A percentile compares a stretch with the other conserved stretches of the same genome.
These are phyloP conservation scores for Monoplex corrugatus DNA, from an alignment of 2,888 invertebrate genomes.

Conservation along the genomic window DNA sequence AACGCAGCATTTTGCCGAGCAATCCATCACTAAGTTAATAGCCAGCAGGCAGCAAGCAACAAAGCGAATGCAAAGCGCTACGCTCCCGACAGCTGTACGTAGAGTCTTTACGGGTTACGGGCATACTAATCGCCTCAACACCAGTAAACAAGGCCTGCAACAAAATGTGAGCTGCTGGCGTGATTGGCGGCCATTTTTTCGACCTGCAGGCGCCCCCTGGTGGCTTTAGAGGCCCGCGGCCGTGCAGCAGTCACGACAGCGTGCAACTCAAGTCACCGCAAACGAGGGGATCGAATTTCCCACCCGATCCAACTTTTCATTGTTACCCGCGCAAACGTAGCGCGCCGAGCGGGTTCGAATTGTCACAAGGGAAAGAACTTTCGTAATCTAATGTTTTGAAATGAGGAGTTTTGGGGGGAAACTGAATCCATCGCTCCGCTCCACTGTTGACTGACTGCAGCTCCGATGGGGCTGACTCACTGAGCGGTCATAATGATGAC, in stretches of 20 bases:
- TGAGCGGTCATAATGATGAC: not conserved
- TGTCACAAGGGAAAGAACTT: conserved; percentile 28
- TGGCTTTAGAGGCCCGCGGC: conserved; percentile 17
- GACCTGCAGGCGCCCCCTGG: conserved; percentile 27
- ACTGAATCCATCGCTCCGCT: not conserved
- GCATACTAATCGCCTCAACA: conserved; percentile 9
- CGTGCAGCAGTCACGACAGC: conserved; percentile 38
- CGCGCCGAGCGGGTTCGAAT: not conserved
- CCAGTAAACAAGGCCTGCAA: not conserved
- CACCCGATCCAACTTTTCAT: conserved; percentile 47
- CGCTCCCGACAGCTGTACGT: not conserved
- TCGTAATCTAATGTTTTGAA: conserved; percentile 43
- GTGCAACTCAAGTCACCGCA: not conserved
- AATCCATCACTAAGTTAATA: too few species aligned
- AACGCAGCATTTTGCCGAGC: too few species aligned
- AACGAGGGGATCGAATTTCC: conserved; percentile 38
- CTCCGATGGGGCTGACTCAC: not conserved
- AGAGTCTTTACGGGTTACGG: not conserved
- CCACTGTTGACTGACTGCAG: not conserved
- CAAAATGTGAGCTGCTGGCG: conserved; percentile 24
- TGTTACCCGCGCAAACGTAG: conserved; percentile 27
- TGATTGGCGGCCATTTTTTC: conserved; percentile 40
- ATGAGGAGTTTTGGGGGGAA: not conserved
- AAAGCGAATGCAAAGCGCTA: not conserved
- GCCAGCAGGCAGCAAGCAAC: too few species aligned